phyloP scores from a whole-genome alignment of 2,113 vertebrate species.

The Cavia aperea region DNA sequence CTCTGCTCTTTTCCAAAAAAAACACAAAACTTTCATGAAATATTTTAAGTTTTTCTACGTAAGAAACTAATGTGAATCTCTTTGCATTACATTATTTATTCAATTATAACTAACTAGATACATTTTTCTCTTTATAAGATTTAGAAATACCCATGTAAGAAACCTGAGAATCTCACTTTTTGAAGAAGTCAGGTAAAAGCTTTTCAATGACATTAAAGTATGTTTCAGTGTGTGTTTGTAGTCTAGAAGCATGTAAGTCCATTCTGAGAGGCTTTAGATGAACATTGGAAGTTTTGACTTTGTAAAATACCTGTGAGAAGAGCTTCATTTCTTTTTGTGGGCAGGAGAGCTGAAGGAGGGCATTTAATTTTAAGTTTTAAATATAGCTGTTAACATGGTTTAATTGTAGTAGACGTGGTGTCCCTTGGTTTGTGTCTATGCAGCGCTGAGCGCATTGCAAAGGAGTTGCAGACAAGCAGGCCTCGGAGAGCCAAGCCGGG shows the following conservation, averaged over 20 bases:
- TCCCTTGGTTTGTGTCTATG: not conserved
- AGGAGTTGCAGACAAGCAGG: not conserved
- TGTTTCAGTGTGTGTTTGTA: not conserved
- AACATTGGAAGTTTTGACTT: not conserved
- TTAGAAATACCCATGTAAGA: conserved; percentile 13
- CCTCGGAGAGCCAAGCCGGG: not conserved
- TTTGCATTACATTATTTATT: not conserved
- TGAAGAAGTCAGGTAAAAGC: not conserved
- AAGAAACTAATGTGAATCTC: not conserved
- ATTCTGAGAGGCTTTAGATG: not conserved
- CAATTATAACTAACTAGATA: not conserved
- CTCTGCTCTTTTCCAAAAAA: not conserved
- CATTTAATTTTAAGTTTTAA: conserved; percentile 26
- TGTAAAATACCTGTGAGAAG: not conserved
- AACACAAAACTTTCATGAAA: not conserved
- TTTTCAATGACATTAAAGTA: conserved; percentile 13
- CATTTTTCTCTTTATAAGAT: conserved; percentile 1
- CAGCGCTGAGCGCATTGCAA: not conserved
- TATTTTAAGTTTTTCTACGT: conserved; percentile 32
- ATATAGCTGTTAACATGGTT: not conserved
- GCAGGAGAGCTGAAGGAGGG: not conserved
- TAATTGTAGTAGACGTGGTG: not conserved
- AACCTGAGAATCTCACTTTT: not conserved
- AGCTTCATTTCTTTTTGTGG: not conserved
- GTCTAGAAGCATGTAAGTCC: not conserved